Base-by-base conservation (phyloP, 2,113 vertebrate species). In the Centropristis striata region DNA sequence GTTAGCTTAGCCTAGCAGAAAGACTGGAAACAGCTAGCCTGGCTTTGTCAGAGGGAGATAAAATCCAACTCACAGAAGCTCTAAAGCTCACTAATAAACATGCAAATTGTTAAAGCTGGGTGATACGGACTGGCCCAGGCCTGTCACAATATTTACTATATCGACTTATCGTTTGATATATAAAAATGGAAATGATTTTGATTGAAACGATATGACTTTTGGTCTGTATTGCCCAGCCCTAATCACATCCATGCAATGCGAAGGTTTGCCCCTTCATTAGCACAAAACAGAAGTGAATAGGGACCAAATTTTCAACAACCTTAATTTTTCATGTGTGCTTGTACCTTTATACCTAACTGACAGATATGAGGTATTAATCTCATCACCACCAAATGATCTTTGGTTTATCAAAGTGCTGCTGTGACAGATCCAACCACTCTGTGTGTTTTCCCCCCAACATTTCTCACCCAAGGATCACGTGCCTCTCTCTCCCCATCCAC, bases 391-490 rank as follows among this genome's bases (percentile, higher is more conserved):
- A 21, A 32, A 55, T 25, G 41, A 2, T 27, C 37, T 71, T 41
- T 6, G 32, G 32, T 32, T 32, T 15, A 6, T 65, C 37, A 36
- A 61, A 51, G 54, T 21, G 8, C 20, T 8, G 1, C 42, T 58
- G 18, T 46, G 10, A 54, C 3, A 18, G 47, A 53, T 15, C 18
- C 16, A 54, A 39, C 1, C 42, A 0, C 49, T 49, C 42, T 59
- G 14, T 18, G 39, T 53, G 23, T 14, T 21, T 9, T 8, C 3
- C 1, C 3, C 25, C 23, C 20, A 15, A 1, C 41, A 63, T 27
- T 27, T 46, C 37, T 63, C 44, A 46, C 27, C 25, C 5, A 0
- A 64, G 50, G 12, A 44, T 87, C 73, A 77, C 69, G 61, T 65
- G 67, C 1, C 28, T 41, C 54, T 16, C 14, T 58, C 75, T 67